phyloP scores from a whole-genome alignment of 2,113 vertebrate species.

The Macquaria australasica region DNA sequence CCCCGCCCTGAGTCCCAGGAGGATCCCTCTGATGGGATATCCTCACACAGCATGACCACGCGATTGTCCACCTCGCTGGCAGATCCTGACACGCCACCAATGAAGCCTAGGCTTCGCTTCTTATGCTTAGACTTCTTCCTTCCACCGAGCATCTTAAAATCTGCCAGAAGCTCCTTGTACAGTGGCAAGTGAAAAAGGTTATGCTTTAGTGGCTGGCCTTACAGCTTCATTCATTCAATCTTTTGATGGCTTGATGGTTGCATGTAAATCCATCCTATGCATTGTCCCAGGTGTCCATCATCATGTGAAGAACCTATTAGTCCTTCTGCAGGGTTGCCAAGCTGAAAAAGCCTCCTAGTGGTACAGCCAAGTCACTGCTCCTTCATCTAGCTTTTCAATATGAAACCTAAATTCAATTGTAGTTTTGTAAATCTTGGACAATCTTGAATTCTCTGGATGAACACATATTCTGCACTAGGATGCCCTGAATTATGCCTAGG shows the following conservation, averaged over 20 bases:
- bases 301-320: conserved; percentile 24
- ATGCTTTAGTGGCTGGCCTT: background rate
- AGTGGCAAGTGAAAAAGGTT: background rate
- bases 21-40: conserved; percentile 77
- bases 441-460: conserved; percentile 3
- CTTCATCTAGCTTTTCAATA: background rate
- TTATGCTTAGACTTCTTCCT: conserved; percentile 76
- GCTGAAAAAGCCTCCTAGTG: conserved; percentile 29
- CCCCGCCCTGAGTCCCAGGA: conserved; percentile 67
- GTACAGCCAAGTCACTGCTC: conserved; percentile 15
- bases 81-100: conserved; percentile 17
- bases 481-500: conserved; percentile 16
- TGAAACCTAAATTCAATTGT: background rate
- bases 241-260: background rate
- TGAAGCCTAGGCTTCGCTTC: conserved; percentile 56
- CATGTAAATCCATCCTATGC: conserved; percentile 31
- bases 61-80: conserved; percentile 54
- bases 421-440: background rate
- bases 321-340: conserved; percentile 18
- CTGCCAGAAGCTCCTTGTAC: background rate
- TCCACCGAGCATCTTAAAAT: conserved; percentile 66
- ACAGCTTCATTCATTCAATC: background rate
- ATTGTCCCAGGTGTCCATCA: conserved; percentile 13
- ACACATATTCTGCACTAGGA: conserved; percentile 9
- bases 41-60: conserved; percentile 86